These are phyloP conservation scores for Oscheius sp. DNA, from an alignment of 2,888 invertebrate species.

Conservation along the genomic window DNA sequence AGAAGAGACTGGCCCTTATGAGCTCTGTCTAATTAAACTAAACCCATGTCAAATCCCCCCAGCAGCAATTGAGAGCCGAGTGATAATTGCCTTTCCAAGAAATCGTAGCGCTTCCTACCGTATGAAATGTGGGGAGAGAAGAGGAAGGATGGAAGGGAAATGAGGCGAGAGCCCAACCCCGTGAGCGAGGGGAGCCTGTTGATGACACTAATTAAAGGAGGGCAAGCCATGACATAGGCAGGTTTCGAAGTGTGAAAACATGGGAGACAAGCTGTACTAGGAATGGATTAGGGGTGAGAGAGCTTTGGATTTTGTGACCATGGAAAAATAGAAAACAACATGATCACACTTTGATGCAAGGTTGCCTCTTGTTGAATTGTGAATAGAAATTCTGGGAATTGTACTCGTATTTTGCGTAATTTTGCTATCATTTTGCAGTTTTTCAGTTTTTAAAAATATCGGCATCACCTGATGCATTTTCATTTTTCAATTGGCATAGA, in stretches of 20 bases:
- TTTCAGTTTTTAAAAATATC: too few relatives aligned
- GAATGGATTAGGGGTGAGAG: too few relatives aligned
- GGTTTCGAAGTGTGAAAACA: neutral
- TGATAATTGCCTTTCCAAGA: constrained; percentile 32
- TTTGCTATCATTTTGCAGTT: too few relatives aligned
- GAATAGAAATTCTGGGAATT: too few relatives aligned
- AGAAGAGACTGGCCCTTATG: constrained; percentile 4
- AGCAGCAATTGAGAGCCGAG: constrained; percentile 1
- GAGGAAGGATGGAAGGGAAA: neutral
- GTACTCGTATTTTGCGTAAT: too few relatives aligned
- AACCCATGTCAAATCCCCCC: constrained; percentile 1
- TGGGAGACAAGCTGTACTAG: too few relatives aligned
- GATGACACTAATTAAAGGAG: constrained; percentile 37
- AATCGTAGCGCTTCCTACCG: constrained; percentile 29
- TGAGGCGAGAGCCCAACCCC: neutral
- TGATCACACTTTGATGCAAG: too few relatives aligned
- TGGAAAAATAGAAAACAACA: too few relatives aligned
- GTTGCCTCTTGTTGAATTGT: too few relatives aligned
- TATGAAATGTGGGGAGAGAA: neutral
- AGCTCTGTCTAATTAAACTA: neutral
- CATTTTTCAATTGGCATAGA: too few relatives aligned
- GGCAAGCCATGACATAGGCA: neutral
- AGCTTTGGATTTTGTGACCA: too few relatives aligned
- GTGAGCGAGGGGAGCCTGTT: constrained; percentile 25
- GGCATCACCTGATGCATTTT: too few relatives aligned